phyloP scores from a whole-genome alignment of 2,113 vertebrate species.

The Vombatus ursinus region DNA sequence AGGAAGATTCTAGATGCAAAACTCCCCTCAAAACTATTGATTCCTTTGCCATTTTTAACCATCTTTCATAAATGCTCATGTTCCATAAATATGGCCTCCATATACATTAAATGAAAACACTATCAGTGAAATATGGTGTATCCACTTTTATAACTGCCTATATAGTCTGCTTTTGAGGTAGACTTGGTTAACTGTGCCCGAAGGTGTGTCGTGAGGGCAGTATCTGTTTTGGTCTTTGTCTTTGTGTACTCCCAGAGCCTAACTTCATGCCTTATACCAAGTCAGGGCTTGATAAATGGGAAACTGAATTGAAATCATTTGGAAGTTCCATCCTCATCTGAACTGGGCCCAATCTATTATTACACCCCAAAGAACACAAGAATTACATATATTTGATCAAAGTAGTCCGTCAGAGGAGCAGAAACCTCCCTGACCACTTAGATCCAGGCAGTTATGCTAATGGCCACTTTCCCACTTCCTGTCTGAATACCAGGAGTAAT shows the following conservation, averaged over 20 bases:
- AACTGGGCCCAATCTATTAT: not conserved
- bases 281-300: not conserved
- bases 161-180: not conserved
- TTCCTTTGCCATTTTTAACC: not conserved
- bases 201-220: not conserved
- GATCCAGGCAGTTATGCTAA: not conserved
- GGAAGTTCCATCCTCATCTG: not conserved
- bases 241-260: not conserved
- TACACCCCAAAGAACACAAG: not conserved
- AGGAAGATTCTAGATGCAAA: not conserved
- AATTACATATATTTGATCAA: not conserved
- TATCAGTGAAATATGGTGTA: not conserved
- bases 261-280: not conserved
- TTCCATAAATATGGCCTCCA: not conserved
- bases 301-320: not conserved
- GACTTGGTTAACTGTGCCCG: not conserved
- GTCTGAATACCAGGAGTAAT: not conserved
- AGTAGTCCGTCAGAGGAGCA: not conserved
- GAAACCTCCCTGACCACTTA: not conserved
- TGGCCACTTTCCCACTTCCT: not conserved
- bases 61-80: not conserved
- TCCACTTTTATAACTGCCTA: not conserved
- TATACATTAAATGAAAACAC: not conserved
- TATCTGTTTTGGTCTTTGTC: not conserved
- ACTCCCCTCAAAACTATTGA: conserved; percentile 2